Evolutionary conservation across 1,140 invertebrate genomes (phyloP).

Genomic region (Ganaspis sp.): DNA sequence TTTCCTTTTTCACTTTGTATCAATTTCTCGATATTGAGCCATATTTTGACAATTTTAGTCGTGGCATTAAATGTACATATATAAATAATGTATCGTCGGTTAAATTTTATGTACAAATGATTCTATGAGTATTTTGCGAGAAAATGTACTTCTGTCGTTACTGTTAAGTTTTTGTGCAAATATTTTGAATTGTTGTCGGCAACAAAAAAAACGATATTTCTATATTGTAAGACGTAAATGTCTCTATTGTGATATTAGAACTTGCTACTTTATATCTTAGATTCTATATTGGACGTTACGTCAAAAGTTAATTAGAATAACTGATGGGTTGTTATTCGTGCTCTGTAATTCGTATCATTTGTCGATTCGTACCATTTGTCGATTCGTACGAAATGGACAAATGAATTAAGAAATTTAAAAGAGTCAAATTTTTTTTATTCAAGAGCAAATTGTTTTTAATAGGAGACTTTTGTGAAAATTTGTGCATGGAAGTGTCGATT

Average conservation of each 20-base stretch:
- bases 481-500: slow-evolving; percentile 36
- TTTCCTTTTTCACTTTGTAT: too few species aligned
- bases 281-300: slow-evolving; percentile 22
- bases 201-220: slow-evolving; percentile 23
- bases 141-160: slow-evolving; percentile 7
- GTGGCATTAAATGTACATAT: slow-evolving; percentile 21
- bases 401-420: too few species aligned
- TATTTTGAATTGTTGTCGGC: background rate
- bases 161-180: slow-evolving; percentile 29
- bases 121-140: background rate
- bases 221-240: slow-evolving; percentile 23
- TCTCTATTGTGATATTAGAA: slow-evolving; percentile 15
- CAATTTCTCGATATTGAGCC: slow-evolving; percentile 12
- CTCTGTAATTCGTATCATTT: background rate
- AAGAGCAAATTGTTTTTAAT: slow-evolving; percentile 36
- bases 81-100: background rate
- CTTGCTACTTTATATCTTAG: slow-evolving; percentile 26
- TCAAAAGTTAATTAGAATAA: slow-evolving; percentile 20
- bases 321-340: background rate
- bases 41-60: slow-evolving; percentile 6
- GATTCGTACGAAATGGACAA: too few species aligned
- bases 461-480: slow-evolving; percentile 69
- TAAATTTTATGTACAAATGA: slow-evolving; percentile 4
- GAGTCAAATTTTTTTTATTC: slow-evolving; percentile 25
- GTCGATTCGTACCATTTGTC: too few species aligned